Base-by-base conservation (phyloP, 2,888 invertebrate genomes). In the Fragum sueziense region DNA sequence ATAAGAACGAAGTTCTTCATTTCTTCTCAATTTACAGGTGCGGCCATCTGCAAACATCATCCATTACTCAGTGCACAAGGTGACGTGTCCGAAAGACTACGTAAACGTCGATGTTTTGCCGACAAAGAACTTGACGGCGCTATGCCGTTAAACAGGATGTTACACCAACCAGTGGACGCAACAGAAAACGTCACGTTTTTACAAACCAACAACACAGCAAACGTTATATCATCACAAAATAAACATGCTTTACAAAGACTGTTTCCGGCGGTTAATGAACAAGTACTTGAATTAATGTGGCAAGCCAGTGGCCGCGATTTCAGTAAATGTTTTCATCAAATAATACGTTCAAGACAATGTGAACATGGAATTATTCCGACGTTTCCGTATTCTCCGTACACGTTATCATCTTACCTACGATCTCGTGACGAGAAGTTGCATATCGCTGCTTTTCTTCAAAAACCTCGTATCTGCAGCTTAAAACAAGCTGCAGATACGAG, bases 101-200 rank as follows among this genome's bases (percentile, higher is more conserved):
- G 95, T 93, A 95, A 95, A 87, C 88, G 93, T n/a, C 89, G 93
- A 25, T 93, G 93, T 76, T 94, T 94, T 84, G 93, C 93, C 2
- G 94, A 94, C 86, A 92, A 92, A 72, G 93, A 93, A 74, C 89
- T 94, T 71, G 94, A 94, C 68, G 85, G 90, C 27, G 91, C 92
- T 47, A 91, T 70, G 47, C 14, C 47, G 47, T 47, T n/a, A 14
- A 14, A 47, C 4, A n/a, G 4, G 7, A 47, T 14, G 17, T 47
- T 47, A 14, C 47, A 14, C 17, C 47, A 4, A 14, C 4, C 47
- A 9, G 4, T 47, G 6, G 14, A 37, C 37, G 37, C 14, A 2
- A 47, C 47, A 47, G 47, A 47, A 47, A 4, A 14, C 47, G 47
- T 47, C 2, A 9, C 17, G 17, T 14, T 20, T 37, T 37, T 37